Base-by-base conservation (phyloP, 2,113 vertebrate genomes). In the Pristiophorus japonicus region DNA sequence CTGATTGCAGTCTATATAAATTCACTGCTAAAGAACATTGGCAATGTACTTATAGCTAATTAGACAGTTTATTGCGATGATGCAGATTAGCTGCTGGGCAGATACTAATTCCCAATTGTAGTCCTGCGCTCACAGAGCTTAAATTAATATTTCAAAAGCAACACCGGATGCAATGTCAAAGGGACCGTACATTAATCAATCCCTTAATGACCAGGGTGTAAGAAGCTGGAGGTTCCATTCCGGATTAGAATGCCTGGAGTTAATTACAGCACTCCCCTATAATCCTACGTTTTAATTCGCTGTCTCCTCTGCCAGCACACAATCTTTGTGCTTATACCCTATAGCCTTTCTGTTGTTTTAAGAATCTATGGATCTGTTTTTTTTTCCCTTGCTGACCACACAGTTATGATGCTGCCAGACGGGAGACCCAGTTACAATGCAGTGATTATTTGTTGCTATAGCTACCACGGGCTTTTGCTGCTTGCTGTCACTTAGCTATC, bases 101-200 rank as follows among this genome's bases (percentile, higher is more conserved):
- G 93, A 70, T 12, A 94, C 66, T 73, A 94, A 94, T 70, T 47
- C 66, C 93, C 65, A 51, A 51, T 11, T 70, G 66, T 27, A 47
- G 65, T 14, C 38, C 24, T 94, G 66, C 20, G 34, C 42, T 92
- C 34, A 92, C 88, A 63, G 88, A 92, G 62, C 65, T 70, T 34
- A 94, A 94, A 47, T 94, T 73, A 73, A 94, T 94, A 94, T 94
- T 94, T 94, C 93, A 73, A 45, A 94, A 70, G 42, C 66, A 73
- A 45, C 45, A 94, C 65, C 45, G 42, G 65, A 94, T 94, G 65
- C 38, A 51, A 67, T 94, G 65, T 94, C 42, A 70, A 94, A 73
- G 93, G 45, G 42, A 70, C 66, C 34, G 93, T 70, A 47, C 65
- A 47, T 70, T 94, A 94, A 94, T 94, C 65, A 66, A 94, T 94